These are phyloP conservation scores for Nannobrachium achirus DNA, from an alignment of 2,113 vertebrate species.

Conservation along the genomic window DNA sequence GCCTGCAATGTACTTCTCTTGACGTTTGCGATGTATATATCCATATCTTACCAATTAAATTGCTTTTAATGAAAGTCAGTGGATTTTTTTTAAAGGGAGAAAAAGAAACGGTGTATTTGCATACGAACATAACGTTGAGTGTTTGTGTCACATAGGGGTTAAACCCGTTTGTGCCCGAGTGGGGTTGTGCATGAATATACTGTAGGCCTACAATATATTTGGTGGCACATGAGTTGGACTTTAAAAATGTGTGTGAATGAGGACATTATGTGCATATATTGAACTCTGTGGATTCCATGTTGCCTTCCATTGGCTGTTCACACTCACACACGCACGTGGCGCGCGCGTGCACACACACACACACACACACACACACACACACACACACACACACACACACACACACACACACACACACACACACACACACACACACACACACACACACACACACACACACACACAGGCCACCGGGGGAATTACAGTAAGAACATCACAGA, in stretches of 20 bases:
- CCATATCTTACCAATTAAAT: background rate
- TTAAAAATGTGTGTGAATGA: background rate
- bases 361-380: background rate
- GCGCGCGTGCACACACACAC: slow-evolving; percentile 6
- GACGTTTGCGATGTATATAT: background rate
- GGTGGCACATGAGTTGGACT: background rate
- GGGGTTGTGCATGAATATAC: too few species aligned
- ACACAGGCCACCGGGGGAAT: slow-evolving; percentile 1
- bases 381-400: background rate
- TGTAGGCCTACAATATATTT: background rate
- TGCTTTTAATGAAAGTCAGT: background rate
- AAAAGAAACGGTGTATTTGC: background rate
- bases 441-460: background rate
- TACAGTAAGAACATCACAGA: slow-evolving; percentile 27
- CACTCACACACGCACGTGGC: background rate
- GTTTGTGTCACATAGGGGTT: background rate
- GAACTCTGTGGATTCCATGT: background rate
- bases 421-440: background rate
- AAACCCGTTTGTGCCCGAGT: background rate
- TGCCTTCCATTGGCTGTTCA: background rate
- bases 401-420: slow-evolving; percentile 1
- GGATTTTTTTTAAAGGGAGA: too few species aligned
- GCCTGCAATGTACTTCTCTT: background rate
- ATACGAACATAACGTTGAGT: background rate
- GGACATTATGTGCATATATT: background rate